These are phyloP conservation scores for Lithophane semibrunnea DNA, from an alignment of 2,888 invertebrate genomes.

Conservation along the genomic window DNA sequence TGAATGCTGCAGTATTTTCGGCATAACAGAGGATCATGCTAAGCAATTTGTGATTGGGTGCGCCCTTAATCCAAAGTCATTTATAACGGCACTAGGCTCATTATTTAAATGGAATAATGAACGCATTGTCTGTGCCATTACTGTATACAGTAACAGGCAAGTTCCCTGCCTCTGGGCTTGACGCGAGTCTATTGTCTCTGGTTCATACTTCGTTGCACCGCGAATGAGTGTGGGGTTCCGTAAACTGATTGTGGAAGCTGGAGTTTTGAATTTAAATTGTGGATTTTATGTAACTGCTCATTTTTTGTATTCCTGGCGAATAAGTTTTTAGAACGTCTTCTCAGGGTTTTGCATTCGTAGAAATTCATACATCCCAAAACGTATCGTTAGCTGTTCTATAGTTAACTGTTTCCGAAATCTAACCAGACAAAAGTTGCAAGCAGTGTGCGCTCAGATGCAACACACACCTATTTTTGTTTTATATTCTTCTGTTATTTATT, in stretches of 20 bases:
- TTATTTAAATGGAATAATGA: conserved; percentile 75
- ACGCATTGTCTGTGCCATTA: conserved; percentile 68
- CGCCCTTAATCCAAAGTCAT: conserved; percentile 50
- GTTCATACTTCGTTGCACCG: conserved; percentile 74
- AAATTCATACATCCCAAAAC: no score
- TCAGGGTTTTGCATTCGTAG: no score
- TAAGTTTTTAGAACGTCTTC: background rate
- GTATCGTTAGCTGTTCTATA: no score
- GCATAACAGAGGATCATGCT: no score
- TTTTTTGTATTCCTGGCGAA: background rate
- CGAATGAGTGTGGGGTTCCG: conserved; percentile 65
- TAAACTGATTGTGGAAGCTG: conserved; percentile 34
- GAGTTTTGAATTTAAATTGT: background rate
- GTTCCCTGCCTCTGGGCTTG: conserved; percentile 67
- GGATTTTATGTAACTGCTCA: background rate
- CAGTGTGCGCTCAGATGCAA: no score
- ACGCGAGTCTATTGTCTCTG: conserved; percentile 67
- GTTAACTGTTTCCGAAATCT: no score
- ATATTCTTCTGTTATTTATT: no score
- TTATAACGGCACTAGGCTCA: conserved; percentile 66
- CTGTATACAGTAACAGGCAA: conserved; percentile 68
- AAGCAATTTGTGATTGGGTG: no score
- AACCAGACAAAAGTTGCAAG: no score
- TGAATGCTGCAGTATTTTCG: no score
- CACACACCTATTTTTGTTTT: no score